Conservation (phyloP, 2,113 vertebrate species). For the Rhabdomys dilectus region DNA sequence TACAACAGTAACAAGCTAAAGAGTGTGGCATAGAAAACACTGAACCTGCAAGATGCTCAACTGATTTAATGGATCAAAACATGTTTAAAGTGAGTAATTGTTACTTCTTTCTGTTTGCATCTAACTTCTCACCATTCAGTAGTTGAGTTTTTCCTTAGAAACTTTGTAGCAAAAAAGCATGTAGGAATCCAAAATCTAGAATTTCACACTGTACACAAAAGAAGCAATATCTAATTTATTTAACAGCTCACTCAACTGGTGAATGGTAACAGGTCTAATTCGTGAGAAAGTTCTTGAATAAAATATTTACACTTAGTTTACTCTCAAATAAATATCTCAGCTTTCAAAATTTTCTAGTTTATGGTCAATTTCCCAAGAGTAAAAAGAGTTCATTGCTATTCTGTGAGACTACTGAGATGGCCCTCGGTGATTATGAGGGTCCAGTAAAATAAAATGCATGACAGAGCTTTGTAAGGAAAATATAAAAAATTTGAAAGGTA, state of each 20-base stretch:
- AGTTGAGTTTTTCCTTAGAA: not conserved
- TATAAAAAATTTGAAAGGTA: not conserved
- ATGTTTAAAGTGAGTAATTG: not conserved
- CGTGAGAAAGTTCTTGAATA: conserved; percentile 1
- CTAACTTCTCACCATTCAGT: not conserved
- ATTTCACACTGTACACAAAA: not conserved
- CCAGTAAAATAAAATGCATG: not conserved
- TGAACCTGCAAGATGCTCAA: not conserved
- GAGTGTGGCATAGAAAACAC: not conserved
- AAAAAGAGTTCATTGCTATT: not conserved
- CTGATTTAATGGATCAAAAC: not conserved
- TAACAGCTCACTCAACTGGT: not conserved
- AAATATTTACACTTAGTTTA: not conserved
- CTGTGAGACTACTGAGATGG: not conserved
- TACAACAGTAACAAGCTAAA: not conserved
- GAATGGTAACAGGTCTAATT: not conserved
- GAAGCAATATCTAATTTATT: not conserved
- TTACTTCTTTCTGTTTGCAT: conserved; percentile 24
- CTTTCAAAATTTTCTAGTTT: conserved; percentile 12
- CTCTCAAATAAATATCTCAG: not conserved
- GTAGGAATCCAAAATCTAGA: conserved; percentile 8
- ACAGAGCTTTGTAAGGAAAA: not conserved
- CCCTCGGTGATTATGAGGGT: not conserved
- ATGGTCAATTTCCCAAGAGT: not conserved
- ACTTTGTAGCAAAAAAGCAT: not conserved